A percentile compares a stretch with the other conserved stretches of the same genome.
phyloP scores from a whole-genome alignment of 23 tunicate species.

The Clavelina lepadiformis region DNA sequence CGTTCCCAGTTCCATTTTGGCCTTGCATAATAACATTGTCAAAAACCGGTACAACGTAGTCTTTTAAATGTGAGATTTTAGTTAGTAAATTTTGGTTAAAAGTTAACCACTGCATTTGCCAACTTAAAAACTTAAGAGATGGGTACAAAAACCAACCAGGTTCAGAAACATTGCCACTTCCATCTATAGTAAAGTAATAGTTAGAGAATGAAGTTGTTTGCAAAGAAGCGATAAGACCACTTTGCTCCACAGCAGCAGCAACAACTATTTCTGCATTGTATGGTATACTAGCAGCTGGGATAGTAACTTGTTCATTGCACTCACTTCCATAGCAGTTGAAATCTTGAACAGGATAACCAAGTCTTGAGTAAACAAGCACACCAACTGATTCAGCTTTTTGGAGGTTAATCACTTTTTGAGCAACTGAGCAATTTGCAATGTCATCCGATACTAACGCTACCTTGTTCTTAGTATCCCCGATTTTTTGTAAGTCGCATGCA shows the following conservation, averaged over 20 bases:
- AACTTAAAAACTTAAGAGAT: slow-evolving; percentile 43
- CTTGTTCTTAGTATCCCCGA: slow-evolving; percentile 1
- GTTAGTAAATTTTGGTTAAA: slow-evolving; percentile 13
- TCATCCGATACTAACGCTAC: slow-evolving; percentile 25
- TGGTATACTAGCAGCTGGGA: slow-evolving; percentile 43
- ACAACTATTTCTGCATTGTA: slow-evolving; percentile 10
- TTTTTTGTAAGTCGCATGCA: slow-evolving; percentile 1
- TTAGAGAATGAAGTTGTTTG: slow-evolving; percentile 42
- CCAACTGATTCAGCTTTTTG: slow-evolving; percentile 42
- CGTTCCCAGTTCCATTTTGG: slow-evolving; percentile 49
- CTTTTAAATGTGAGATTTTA: slow-evolving; percentile 29
- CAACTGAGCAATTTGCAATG: slow-evolving; percentile 23
- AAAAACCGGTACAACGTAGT: slow-evolving; percentile 47
- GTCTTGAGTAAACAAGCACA: slow-evolving; percentile 33
- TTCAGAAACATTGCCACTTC: slow-evolving; percentile 36
- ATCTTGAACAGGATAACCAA: slow-evolving; percentile 34
- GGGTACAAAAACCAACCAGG: slow-evolving; percentile 64
- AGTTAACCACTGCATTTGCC: slow-evolving; percentile 71
- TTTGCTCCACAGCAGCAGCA: not conserved
- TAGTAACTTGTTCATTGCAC: slow-evolving; percentile 18
- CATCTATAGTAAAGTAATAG: slow-evolving; percentile 48
- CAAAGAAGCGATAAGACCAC: slow-evolving; percentile 8
- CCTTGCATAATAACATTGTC: slow-evolving; percentile 45
- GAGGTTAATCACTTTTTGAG: slow-evolving; percentile 19
- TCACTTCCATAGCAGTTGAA: slow-evolving; percentile 41